Evolutionary conservation across 2,888 invertebrate genomes (phyloP).

Genomic region (Sminthurides aquaticus): DNA sequence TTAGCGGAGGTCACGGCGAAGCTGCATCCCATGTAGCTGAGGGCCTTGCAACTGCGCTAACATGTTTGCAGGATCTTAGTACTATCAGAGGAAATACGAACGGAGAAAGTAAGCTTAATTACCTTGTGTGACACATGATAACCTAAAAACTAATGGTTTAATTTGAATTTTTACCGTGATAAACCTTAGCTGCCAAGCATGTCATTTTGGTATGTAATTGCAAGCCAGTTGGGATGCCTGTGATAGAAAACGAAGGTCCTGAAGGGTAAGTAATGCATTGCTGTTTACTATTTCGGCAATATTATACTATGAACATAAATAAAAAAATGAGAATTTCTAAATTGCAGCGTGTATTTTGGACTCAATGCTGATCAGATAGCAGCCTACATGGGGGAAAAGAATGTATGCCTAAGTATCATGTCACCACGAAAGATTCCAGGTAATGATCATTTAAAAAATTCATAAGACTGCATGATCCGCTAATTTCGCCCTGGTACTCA

Average conservation of each 20-base stretch:
- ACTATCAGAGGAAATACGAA: constrained; percentile 35
- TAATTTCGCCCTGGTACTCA: no score
- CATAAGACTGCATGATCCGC: constrained; percentile 78
- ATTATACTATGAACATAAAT: background rate
- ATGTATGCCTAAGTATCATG: constrained; percentile 76
- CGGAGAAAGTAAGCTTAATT: constrained; percentile 20
- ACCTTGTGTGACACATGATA: no score
- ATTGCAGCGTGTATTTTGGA: constrained; percentile 59
- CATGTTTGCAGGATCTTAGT: constrained; percentile 77
- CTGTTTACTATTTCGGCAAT: no score
- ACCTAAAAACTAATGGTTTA: background rate
- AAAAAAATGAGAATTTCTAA: background rate
- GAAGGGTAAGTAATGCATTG: constrained; percentile 26
- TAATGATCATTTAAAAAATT: constrained; percentile 52
- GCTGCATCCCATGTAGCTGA: constrained; percentile 82
- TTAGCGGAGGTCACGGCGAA: constrained; percentile 83
- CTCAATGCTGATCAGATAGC: constrained; percentile 80
- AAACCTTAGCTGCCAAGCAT: constrained; percentile 53
- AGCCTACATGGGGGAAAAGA: constrained; percentile 67
- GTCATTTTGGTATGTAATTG: constrained; percentile 83
- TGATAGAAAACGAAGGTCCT: constrained; percentile 57
- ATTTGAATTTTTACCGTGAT: no score
- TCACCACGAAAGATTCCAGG: constrained; percentile 77
- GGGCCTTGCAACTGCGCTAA: constrained; percentile 75
- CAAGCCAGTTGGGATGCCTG: constrained; percentile 80